Evolutionary conservation across 2,888 invertebrate species (phyloP).

Genomic region (Lasius platythorax): DNA sequence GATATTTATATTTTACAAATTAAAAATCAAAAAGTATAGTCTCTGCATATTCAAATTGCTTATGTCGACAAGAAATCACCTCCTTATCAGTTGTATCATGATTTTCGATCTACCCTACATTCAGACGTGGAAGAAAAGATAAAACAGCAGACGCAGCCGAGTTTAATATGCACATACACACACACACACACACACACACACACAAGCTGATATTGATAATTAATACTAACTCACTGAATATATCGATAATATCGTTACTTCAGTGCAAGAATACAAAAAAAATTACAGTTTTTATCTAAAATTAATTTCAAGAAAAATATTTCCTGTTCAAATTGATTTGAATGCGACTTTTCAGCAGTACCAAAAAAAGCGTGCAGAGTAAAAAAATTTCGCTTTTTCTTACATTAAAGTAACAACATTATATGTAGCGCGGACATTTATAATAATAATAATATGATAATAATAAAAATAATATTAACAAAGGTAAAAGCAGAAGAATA

Average conservation of each 20-base stretch:
- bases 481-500: slow-evolving; percentile 62
- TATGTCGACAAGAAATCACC: neutral
- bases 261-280: slow-evolving; percentile 17
- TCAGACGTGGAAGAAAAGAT: slow-evolving; percentile 19
- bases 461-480: slow-evolving; percentile 62
- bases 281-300: neutral
- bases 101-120: slow-evolving; percentile 16
- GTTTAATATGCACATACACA: neutral
- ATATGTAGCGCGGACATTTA: neutral
- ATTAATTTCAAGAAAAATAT: slow-evolving; percentile 14
- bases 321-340: neutral
- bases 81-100: neutral
- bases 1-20: neutral
- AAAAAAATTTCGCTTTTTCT: neutral
- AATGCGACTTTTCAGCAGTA: neutral
- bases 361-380: neutral
- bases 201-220: slow-evolving; percentile 33
- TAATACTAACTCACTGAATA: slow-evolving; percentile 35
- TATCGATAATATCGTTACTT: slow-evolving; percentile 40
- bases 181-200: neutral
- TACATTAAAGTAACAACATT: slow-evolving; percentile 31
- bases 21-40: neutral
- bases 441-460: slow-evolving; percentile 49
- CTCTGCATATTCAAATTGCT: neutral
- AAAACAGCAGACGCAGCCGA: slow-evolving; percentile 34